Conservation (phyloP, 2,113 vertebrate species). For the Peucedramus taeniatus region DNA sequence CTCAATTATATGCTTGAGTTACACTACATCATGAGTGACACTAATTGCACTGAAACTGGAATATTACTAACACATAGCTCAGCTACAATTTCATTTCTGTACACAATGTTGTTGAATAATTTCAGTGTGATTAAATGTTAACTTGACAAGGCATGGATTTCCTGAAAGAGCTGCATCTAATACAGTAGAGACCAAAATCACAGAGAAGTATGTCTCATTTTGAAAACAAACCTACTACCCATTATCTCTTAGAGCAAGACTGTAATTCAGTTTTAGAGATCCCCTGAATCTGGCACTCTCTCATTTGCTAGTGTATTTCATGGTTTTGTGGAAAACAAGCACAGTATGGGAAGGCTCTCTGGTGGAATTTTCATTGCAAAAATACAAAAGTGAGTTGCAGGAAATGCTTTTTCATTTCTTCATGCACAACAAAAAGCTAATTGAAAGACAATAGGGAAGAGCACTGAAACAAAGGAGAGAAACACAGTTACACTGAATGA, state of each 20-base stretch:
- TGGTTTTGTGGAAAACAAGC: not conserved
- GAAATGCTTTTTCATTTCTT: not conserved
- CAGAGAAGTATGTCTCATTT: not conserved
- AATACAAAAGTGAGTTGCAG: not conserved
- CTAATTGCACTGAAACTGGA: not conserved
- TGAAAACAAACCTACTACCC: not conserved
- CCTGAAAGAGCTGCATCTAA: not conserved
- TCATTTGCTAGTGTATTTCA: not conserved
- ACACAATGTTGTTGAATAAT: not conserved
- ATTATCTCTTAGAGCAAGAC: not conserved
- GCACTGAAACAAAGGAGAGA: not conserved
- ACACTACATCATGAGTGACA: not conserved
- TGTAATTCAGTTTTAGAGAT: not conserved
- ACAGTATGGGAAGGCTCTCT: not conserved
- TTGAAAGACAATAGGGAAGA: not conserved
- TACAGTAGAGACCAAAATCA: not conserved
- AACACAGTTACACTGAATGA: not conserved
- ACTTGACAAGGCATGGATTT: not conserved
- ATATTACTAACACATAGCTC: not conserved
- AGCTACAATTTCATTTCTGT: not conserved
- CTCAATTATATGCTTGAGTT: constrained; percentile 20
- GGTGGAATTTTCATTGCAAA: not conserved
- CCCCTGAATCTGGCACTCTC: not conserved
- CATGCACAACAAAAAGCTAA: not conserved
- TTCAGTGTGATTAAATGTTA: not conserved